Conservation (phyloP, 2,797 vertebrate species). For the Helostoma temminkii region DNA sequence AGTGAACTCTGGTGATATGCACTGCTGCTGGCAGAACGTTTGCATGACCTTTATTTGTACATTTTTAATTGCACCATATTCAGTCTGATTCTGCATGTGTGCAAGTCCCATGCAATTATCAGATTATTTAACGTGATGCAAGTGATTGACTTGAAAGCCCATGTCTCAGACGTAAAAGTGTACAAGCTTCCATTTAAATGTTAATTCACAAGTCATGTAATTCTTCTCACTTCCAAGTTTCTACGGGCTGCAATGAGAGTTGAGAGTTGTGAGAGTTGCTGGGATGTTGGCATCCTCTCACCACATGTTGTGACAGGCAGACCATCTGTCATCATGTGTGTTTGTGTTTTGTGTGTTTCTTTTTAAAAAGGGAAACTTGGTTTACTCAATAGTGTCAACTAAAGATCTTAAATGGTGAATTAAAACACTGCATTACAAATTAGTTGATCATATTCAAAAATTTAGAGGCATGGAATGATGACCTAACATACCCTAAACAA, state of each 20-base stretch:
- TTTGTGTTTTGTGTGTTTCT: not conserved
- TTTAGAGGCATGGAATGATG: too few species aligned
- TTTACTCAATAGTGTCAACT: too few species aligned
- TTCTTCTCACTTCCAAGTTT: not conserved
- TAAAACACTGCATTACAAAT: too few species aligned
- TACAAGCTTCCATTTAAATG: too few species aligned
- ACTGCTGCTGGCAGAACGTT: constrained; percentile 23
- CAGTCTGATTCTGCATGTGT: constrained; percentile 32
- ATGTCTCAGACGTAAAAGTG: too few species aligned
- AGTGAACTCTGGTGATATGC: constrained; percentile 13
- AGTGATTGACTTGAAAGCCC: too few species aligned
- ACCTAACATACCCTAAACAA: too few species aligned
- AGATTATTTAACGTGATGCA: not conserved
- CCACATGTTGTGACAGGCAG: constrained; percentile 23
- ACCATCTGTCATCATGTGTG: constrained; percentile 28
- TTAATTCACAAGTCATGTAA: not conserved
- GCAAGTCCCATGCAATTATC: not conserved
- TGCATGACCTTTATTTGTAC: constrained; percentile 51
- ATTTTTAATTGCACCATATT: constrained; percentile 26
- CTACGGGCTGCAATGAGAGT: not conserved
- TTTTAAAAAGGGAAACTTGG: not conserved
- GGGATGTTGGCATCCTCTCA: not conserved
- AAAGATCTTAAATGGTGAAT: too few species aligned
- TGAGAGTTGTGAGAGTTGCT: constrained; percentile 9
- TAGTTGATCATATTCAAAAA: too few species aligned